Conservation (phyloP, 2,888 invertebrate species). For the Orthosia cruda region DNA sequence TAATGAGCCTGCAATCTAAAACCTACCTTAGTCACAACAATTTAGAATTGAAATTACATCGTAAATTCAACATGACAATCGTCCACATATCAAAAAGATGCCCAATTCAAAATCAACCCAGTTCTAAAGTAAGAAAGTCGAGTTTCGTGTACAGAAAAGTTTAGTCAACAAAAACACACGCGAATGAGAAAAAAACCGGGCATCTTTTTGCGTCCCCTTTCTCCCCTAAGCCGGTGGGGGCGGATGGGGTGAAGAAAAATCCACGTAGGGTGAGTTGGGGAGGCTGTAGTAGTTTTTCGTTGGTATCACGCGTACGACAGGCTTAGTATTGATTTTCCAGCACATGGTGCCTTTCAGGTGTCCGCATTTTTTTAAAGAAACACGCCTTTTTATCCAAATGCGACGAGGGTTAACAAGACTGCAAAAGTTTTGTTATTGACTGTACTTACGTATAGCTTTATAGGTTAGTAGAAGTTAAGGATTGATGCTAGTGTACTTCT, state of each 20-base stretch:
- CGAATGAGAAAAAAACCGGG: conserved; percentile 88
- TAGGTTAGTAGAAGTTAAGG: neutral
- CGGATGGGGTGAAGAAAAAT: conserved; percentile 87
- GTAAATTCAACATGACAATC: conserved; percentile 79
- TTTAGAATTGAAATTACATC: conserved; percentile 69
- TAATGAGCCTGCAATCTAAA: conserved; percentile 64
- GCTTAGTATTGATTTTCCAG: conserved; percentile 90
- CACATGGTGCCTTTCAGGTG: conserved; percentile 88
- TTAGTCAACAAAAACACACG: conserved; percentile 88
- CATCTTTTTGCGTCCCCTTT: conserved; percentile 90
- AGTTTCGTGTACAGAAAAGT: conserved; percentile 61
- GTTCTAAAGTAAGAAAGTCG: conserved; percentile 54
- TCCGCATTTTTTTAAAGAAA: conserved; percentile 74
- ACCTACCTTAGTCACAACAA: conserved; percentile 34
- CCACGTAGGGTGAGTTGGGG: conserved; percentile 78
- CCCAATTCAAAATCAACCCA: conserved; percentile 66
- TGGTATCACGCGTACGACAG: conserved; percentile 91
- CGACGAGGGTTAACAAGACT: neutral
- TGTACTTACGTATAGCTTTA: neutral
- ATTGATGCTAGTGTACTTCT: neutral
- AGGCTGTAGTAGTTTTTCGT: conserved; percentile 90
- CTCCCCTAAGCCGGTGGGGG: conserved; percentile 84
- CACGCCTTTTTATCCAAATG: conserved; percentile 11
- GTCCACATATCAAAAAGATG: conserved; percentile 80
- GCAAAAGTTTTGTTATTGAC: neutral